Evolutionary conservation across 2,797 vertebrate species (phyloP), one percentile per base, ranked within the genome.

Genomic region (Balearica regulorum): DNA sequence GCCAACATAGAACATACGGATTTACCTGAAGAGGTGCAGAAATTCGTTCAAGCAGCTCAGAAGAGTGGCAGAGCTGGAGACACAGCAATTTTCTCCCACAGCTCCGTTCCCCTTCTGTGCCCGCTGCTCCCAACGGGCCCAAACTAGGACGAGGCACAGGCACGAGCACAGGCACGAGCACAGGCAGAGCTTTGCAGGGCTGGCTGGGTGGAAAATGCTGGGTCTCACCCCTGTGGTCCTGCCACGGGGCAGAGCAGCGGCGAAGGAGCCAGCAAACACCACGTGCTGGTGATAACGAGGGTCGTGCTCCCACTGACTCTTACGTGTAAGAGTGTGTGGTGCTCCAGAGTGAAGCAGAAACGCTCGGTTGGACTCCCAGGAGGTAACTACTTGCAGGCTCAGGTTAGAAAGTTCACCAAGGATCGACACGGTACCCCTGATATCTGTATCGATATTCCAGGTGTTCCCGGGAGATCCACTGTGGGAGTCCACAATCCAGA

Each of bases 91-190:
- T 35, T 54, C 71, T 69, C 13, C 33, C 43, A 14, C 7, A 4
- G 5, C 6, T 8, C n/a, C 21, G 2, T 55, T 66, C 39, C 58
- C n/a, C 43, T 20, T 25, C n/a, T 3, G 3, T 5, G 19, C 8
- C 1, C 28, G 29, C 26, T 13, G 21, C 35, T 83, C 64, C 48
- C 43, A 10, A 41, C 6, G 3, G 35, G 10, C 16, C 26, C 51
- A 31, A 15, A 8, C 26, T 19, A 11, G 68, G 24, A 19, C 1
- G 4, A 79, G 57, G 53, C 15, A 35, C n/a, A 25, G 54, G 21
- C 3, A 13, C 0, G 3, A 54, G 53, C 15, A 35, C n/a, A 25
- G 54, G 21, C 3, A 13, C 0, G 3, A 54, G 66, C 49, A 12
- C 41, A 21, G 54, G 43, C 13, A 14, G 29, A 16, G 9, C 41